These are phyloP conservation scores for Pectinophora gossypiella DNA, from an alignment of 1,140 invertebrate genomes.

Conservation along the genomic window DNA sequence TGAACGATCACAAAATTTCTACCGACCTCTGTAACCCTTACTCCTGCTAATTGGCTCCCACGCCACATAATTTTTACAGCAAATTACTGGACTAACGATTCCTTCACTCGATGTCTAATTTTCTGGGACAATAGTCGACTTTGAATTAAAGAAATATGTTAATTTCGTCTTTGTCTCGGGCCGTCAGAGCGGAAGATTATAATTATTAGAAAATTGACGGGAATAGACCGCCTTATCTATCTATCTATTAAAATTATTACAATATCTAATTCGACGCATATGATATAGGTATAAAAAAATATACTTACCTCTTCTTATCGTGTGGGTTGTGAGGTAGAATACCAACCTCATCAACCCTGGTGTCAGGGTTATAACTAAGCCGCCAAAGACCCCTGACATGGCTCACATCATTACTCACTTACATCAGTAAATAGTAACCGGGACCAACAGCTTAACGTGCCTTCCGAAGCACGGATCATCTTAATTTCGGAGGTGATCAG, in stretches of 20 bases:
- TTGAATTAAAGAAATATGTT: constrained; percentile 60
- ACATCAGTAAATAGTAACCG: no score
- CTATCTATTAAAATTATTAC: neutral
- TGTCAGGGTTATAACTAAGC: no score
- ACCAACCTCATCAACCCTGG: no score
- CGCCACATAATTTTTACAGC: constrained; percentile 42
- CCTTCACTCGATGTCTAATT: constrained; percentile 52
- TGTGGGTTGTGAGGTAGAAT: no score
- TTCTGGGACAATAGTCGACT: constrained; percentile 55
- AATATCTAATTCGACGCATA: no score
- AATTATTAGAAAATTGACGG: constrained; percentile 47
- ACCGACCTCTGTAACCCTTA: constrained; percentile 20
- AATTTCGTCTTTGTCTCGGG: constrained; percentile 54
- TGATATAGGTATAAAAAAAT: no score
- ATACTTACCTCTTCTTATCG: no score
- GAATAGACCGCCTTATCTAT: neutral
- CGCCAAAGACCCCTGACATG: no score
- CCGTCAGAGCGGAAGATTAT: constrained; percentile 61
- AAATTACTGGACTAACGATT: constrained; percentile 47
- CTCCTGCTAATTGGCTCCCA: constrained; percentile 39
- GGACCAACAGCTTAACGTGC: no score
- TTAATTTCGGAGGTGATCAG: no score
- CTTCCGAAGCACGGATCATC: no score
- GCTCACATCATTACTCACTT: no score
- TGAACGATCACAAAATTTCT: constrained; percentile 38